phyloP scores from a whole-genome alignment of 23 tunicate genomes.

The Styela plicata region DNA sequence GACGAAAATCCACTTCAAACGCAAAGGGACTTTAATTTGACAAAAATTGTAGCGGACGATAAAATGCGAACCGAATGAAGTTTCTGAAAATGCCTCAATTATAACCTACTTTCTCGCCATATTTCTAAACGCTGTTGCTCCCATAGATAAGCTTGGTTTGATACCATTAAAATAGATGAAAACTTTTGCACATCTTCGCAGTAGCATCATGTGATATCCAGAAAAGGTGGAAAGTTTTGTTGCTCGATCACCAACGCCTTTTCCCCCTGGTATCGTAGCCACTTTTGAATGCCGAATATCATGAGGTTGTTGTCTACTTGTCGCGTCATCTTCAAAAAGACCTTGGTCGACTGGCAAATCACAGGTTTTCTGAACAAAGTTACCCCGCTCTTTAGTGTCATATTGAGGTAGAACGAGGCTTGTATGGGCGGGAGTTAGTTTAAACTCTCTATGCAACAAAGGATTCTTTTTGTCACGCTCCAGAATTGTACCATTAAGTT shows the following conservation, averaged over 20 bases:
- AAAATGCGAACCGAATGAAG: no score
- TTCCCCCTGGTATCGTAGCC: background rate
- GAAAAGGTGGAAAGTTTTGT: background rate
- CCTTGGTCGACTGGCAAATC: background rate
- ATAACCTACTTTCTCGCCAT: slow-evolving; percentile 73
- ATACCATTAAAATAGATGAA: slow-evolving; percentile 79
- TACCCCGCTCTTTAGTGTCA: background rate
- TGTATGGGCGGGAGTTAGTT: slow-evolving; percentile 14
- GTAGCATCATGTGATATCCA: slow-evolving; percentile 44
- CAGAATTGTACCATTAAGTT: background rate
- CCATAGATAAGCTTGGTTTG: slow-evolving; percentile 70
- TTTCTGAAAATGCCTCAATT: no score
- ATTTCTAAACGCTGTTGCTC: slow-evolving; percentile 78
- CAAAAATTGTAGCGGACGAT: no score
- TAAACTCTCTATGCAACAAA: background rate
- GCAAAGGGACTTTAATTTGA: no score
- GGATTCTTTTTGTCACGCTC: background rate
- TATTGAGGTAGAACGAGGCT: slow-evolving; percentile 3
- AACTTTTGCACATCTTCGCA: slow-evolving; percentile 58
- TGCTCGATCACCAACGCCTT: background rate
- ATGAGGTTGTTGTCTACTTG: background rate
- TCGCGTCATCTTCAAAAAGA: no score
- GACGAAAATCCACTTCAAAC: no score
- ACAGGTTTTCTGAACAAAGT: background rate
- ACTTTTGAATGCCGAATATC: background rate